Conservation (phyloP, 2,888 invertebrate species). For the Rotaria magnacalcarata region DNA sequence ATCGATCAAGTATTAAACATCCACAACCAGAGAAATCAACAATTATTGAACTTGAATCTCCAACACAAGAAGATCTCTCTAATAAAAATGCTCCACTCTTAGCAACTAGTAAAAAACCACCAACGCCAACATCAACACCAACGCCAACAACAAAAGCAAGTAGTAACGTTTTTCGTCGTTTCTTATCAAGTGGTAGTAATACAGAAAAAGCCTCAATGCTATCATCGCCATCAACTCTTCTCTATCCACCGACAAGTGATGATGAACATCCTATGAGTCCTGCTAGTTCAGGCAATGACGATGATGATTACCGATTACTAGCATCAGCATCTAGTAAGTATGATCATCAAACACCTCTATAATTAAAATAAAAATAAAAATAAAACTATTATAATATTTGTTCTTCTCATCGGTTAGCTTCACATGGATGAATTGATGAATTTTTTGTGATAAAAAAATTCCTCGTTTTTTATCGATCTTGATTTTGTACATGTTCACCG, state of each 20-base stretch:
- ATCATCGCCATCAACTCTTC: background rate
- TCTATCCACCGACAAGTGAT: background rate
- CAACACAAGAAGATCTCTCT: background rate
- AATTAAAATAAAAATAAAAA: background rate
- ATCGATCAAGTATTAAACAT: background rate
- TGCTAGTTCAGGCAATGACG: constrained; percentile 9
- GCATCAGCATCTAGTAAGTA: background rate
- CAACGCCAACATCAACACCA: background rate
- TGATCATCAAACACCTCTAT: background rate
- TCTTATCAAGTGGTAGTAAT: background rate
- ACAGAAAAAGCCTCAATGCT: background rate
- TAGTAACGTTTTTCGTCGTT: background rate
- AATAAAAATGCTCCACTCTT: background rate
- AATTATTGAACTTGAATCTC: background rate
- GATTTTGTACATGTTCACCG: constrained; percentile 3
- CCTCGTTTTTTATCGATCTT: background rate
- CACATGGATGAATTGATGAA: background rate
- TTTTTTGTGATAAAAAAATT: background rate
- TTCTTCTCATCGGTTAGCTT: background rate
- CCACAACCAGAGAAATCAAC: background rate
- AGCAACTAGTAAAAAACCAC: background rate
- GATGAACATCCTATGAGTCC: constrained; percentile 21
- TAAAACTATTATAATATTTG: background rate
- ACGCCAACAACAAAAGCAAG: background rate
- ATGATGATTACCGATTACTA: constrained; percentile 13